phyloP scores from a whole-genome alignment of 2,113 vertebrate species.

The Chinchilla lanigera region DNA sequence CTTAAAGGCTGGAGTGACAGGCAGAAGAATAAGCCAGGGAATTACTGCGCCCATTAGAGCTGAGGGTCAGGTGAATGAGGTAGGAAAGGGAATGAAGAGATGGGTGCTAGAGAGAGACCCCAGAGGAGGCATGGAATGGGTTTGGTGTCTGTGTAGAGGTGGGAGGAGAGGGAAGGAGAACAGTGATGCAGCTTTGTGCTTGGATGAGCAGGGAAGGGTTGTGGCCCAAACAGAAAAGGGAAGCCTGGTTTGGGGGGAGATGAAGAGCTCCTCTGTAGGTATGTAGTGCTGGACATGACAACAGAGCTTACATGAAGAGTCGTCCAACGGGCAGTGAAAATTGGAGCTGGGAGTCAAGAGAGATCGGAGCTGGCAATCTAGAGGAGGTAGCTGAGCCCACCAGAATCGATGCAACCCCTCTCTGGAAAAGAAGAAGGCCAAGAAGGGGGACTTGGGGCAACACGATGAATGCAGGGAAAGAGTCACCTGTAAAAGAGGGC shows the following conservation, averaged over 20 bases:
- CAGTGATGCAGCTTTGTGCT: background rate
- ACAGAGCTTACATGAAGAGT: background rate
- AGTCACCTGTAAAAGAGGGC: too few relatives aligned
- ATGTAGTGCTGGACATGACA: background rate
- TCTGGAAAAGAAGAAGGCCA: background rate
- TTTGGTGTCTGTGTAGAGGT: background rate
- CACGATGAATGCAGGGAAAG: background rate
- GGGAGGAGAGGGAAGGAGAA: background rate
- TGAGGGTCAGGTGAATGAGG: background rate
- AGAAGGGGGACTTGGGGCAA: too few relatives aligned
- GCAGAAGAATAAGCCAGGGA: constrained; percentile 25
- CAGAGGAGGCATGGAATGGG: background rate
- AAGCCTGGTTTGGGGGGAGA: background rate
- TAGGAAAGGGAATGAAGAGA: background rate
- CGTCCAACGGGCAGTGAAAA: background rate
- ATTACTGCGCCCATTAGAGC: background rate
- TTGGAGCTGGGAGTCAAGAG: background rate
- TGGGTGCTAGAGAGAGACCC: background rate
- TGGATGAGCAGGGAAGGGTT: background rate
- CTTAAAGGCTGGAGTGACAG: background rate
- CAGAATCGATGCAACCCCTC: background rate
- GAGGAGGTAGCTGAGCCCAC: background rate
- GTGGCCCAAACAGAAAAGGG: background rate
- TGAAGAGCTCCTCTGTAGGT: background rate
- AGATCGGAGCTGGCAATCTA: background rate